Percentiles rank a stretch among this genome's conserved stretches.
These are phyloP conservation scores for Zaprionus africanus DNA, from an alignment of 1,140 invertebrate genomes.

Conservation along the genomic window DNA sequence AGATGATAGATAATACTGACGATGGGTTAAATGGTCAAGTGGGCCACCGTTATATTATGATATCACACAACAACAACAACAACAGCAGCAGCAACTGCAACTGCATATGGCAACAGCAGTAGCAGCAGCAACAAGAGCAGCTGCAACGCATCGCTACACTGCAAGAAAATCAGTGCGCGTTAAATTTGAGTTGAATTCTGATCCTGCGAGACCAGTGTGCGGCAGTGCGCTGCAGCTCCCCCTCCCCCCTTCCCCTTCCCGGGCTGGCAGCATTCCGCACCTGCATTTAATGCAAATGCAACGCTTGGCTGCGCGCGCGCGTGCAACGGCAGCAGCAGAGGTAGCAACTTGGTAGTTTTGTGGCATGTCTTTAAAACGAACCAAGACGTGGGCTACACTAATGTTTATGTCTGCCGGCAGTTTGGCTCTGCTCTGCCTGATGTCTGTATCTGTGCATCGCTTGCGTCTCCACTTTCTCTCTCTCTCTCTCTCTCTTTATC, in stretches of 20 bases:
- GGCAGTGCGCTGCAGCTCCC: not conserved
- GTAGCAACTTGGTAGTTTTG: slow-evolving; percentile 13
- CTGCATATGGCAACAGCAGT: slow-evolving; percentile 16
- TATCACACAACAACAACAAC: slow-evolving; percentile 19
- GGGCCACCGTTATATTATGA: slow-evolving; percentile 7
- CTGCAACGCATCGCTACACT: not conserved
- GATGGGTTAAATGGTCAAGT: slow-evolving; percentile 11
- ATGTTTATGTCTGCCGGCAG: slow-evolving; percentile 9
- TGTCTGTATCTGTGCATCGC: slow-evolving; percentile 10
- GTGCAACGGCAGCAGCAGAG: slow-evolving; percentile 29
- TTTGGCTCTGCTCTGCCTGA: not conserved
- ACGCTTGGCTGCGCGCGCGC: slow-evolving; percentile 6
- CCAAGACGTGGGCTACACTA: slow-evolving; percentile 5
- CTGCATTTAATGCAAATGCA: slow-evolving; percentile 10
- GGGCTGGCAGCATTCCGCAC: not conserved
- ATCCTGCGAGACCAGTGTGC: not conserved
- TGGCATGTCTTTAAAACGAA: slow-evolving; percentile 9
- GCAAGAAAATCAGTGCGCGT: slow-evolving; percentile 3
- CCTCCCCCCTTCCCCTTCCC: fast-evolving
- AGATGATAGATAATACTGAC: slow-evolving; percentile 7
- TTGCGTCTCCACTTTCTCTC: not conserved
- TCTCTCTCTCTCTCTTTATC: not conserved
- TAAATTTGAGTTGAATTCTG: slow-evolving; percentile 7
- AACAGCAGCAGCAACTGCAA: slow-evolving; percentile 25
- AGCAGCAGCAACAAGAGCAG: slow-evolving; percentile 25